Evolutionary conservation across 2,888 invertebrate genomes (phyloP).

Genomic region (Leptopilina drosophilae): DNA sequence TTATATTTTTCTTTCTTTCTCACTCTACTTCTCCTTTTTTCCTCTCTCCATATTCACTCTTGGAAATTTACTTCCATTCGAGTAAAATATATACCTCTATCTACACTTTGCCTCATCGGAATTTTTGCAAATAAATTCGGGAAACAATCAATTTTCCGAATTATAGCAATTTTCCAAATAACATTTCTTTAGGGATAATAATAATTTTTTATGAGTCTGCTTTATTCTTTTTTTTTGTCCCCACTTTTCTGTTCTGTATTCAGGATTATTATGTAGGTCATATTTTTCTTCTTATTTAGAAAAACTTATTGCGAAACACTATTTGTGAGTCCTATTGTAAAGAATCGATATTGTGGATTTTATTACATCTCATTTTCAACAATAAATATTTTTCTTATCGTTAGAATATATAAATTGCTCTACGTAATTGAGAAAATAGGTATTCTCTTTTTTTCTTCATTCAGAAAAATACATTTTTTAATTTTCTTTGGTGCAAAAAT

Average conservation of each 20-base stretch:
- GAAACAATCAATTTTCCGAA: no score
- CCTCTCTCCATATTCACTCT: background rate
- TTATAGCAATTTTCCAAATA: no score
- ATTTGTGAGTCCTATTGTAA: background rate
- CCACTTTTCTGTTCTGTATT: background rate
- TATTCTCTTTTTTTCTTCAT: no score
- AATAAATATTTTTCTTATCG: background rate
- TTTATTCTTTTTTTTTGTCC: no score
- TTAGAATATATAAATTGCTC: background rate
- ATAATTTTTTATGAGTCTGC: no score
- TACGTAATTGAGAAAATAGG: background rate
- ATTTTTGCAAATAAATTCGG: background rate
- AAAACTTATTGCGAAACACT: background rate
- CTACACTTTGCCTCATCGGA: background rate
- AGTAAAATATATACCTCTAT: conserved; percentile 10
- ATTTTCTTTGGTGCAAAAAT: background rate
- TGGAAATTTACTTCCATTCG: conserved; percentile 7
- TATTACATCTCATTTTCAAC: conserved; percentile 5
- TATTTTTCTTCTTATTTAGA: background rate
- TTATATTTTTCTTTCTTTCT: no score
- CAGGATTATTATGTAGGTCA: background rate
- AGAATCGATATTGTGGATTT: conserved; percentile 2
- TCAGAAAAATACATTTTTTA: background rate
- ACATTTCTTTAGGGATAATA: no score
- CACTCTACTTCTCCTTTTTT: no score